These are phyloP conservation scores for Saimiri boliviensis DNA, from an alignment of 2,113 vertebrate genomes.

Conservation along the genomic window DNA sequence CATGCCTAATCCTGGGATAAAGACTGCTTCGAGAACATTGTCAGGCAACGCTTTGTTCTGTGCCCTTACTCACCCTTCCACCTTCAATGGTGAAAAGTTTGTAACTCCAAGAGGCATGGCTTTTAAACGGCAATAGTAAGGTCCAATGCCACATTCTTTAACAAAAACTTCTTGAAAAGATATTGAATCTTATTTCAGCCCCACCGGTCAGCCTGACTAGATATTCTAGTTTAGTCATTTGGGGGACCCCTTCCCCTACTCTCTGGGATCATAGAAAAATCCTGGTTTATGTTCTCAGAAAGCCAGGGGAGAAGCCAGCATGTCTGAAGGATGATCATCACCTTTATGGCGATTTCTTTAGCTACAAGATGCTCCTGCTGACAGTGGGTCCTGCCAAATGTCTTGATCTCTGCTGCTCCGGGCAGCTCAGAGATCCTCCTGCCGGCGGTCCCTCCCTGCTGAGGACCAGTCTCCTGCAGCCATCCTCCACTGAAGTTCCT, in stretches of 20 bases:
- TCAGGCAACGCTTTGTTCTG: conserved; percentile 49
- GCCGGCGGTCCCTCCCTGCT: not conserved
- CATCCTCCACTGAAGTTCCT: not conserved
- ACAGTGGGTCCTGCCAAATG: not conserved
- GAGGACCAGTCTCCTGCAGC: not conserved
- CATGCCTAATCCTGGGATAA: not conserved
- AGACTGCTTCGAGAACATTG: not conserved
- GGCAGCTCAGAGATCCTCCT: not conserved
- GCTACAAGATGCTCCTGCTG: not conserved
- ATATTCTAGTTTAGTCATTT: not conserved
- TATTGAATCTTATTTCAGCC: not conserved
- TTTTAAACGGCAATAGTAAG: not conserved
- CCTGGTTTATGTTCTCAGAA: not conserved
- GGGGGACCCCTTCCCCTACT: not conserved
- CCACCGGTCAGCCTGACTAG: not conserved
- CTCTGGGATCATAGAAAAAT: not conserved
- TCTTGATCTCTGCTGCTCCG: not conserved
- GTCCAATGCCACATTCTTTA: not conserved
- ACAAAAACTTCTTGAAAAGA: not conserved
- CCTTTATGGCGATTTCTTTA: not conserved
- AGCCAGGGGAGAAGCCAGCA: not conserved
- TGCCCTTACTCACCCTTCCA: not conserved
- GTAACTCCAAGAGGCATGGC: not conserved
- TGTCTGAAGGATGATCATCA: not conserved
- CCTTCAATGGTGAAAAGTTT: not conserved